Evolutionary conservation across 2,113 vertebrate genomes (phyloP), one percentile per base, ranked within the genome.

Genomic region (Montifringilla adamsi): DNA sequence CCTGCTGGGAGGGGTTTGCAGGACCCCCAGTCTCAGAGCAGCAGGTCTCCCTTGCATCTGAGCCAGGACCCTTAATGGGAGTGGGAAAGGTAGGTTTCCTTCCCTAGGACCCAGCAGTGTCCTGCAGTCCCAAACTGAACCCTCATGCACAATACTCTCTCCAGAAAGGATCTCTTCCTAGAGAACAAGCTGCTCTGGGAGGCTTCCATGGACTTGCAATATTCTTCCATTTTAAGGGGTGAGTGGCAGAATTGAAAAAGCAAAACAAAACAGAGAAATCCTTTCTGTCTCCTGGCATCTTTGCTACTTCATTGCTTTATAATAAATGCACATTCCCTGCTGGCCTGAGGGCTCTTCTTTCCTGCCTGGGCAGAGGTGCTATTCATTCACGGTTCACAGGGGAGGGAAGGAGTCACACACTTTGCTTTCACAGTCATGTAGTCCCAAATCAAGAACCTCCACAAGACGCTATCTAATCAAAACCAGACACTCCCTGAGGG

Each of bases 241-340:
- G 3, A 89, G 26, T 72, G 63, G 63, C 28, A 85, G 84, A 84
- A 89, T 24, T 64, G 62, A 84, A 92, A 89, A 23, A 76, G 49
- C 74, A 84, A 80, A 90, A 81, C 58, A 89, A 89, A 80, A 55
- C 56, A 41, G 56, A 95, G 80, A 87, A 91, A 96, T 86, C 72
- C 62, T 88, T 76, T 89, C 87, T 89, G 94, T 96, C 95, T 94
- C 73, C 78, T 93, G 86, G 26, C 87, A 92, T 96, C 89, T 96
- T 97, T 97, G 94, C 93, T 95, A 67, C 91, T 97, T 96, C 96
- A 91, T 95, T 96, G 92, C 88, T 78, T 94, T 93, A 90, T 96
- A 96, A 96, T 94, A 96, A 96, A 95, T 96, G 80, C 80, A 93
- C 82, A 64, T 84, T 87, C 56, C 79, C 37, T 37, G 66, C 53